Evolutionary conservation across 2,113 vertebrate species (phyloP), one percentile per base, ranked within the genome.

Genomic region (Cricetomys ansorgei): DNA sequence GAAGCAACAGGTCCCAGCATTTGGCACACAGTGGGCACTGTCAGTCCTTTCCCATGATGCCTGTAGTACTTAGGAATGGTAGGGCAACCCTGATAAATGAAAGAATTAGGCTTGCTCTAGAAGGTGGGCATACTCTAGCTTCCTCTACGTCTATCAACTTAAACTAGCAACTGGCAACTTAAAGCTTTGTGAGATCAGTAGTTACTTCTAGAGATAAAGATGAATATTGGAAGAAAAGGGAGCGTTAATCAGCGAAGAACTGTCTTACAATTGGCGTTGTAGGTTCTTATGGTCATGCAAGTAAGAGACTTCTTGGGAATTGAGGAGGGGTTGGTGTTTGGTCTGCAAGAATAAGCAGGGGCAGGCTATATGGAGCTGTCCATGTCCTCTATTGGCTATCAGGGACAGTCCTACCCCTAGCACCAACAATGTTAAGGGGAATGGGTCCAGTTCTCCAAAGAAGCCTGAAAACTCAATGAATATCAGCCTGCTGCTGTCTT

Each of bases 141-240:
- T 45, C 64, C 73, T 19, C 2, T 65, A 10, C 48, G 45, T 67
- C 64, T 64, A 25, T 43, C 17, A 3, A 37, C 4, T 7, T 75
- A 55, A n/a, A n/a, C n/a, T n/a, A n/a, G n/a, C n/a, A n/a, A n/a
- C n/a, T n/a, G 12, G 50, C 11, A 57, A 91, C 45, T 69, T 91
- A 88, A 93, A 88, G 64, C 89, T 45, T 4, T 59, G 70, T 86
- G 91, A 96, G 43, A 67, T 48, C 65, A 96, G 65, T 70, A 40
- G 37, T 89, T 92, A 65, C 88, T 95, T 97, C 55, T 93, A 53
- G 53, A 94, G 76, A 65, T 76, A 70, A 94, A 94, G 83, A 69
- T 59, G 65, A 69, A 45, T 65, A 37, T 72, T 76, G 64, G 9
- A 96, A 96, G 57, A 88, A 64, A 92, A 64, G 17, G 55, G 67